These are phyloP conservation scores for Ahaetulla prasina DNA, from an alignment of 2,113 vertebrate species.

Conservation along the genomic window DNA sequence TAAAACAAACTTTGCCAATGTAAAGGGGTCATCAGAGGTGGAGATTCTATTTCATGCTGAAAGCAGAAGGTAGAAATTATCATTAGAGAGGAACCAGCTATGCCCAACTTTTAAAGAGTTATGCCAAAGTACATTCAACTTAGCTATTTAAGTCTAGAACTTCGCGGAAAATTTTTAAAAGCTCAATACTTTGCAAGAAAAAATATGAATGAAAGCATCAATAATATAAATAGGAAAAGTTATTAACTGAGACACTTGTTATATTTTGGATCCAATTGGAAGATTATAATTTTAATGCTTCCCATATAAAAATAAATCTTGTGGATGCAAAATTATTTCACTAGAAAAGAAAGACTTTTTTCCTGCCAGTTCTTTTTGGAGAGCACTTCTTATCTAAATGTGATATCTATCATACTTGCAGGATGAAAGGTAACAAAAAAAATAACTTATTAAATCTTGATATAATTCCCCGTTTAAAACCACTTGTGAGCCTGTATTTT, in stretches of 20 bases:
- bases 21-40: constrained; percentile 14
- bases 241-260: background rate
- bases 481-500: background rate
- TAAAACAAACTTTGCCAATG: constrained; percentile 25
- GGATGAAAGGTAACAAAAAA: background rate
- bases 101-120: background rate
- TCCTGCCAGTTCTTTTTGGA: background rate
- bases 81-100: constrained; percentile 21
- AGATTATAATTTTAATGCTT: background rate
- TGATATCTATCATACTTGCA: background rate
- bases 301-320: background rate
- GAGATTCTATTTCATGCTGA: constrained; percentile 22
- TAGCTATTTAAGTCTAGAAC: background rate
- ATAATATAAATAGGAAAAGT: background rate
- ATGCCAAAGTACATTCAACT: background rate
- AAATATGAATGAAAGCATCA: background rate
- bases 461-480: background rate
- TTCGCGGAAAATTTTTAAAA: background rate
- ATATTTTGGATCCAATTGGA: background rate
- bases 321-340: background rate
- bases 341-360: background rate
- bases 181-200: background rate
- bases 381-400: background rate
- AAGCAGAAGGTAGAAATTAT: background rate
- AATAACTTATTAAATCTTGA: background rate